A percentile compares a stretch with the other conserved stretches of the same genome.
These are phyloP conservation scores for Aphidius gifuensis DNA, from an alignment of 1,140 invertebrate species.

Conservation along the genomic window DNA sequence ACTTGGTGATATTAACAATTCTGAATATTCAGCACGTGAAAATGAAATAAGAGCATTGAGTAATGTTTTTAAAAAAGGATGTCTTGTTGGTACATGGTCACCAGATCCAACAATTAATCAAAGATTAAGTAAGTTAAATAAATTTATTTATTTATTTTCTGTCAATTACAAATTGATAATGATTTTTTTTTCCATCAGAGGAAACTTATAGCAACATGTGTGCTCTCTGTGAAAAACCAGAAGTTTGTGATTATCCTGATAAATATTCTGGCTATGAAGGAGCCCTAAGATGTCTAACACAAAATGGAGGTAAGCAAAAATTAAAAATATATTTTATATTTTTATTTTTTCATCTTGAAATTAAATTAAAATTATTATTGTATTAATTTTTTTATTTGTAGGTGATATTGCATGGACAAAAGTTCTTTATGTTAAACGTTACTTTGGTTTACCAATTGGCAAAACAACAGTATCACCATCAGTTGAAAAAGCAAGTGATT, in stretches of 20 bases:
- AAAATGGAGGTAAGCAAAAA: slow-evolving; percentile 58
- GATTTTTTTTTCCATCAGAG: slow-evolving; percentile 46
- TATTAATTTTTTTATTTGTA: too few species aligned
- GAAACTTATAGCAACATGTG: slow-evolving; percentile 71
- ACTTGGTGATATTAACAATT: slow-evolving; percentile 64
- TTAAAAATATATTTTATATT: too few species aligned
- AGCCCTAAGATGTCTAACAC: slow-evolving; percentile 74
- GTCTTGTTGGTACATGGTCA: slow-evolving; percentile 77
- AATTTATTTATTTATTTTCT: neutral
- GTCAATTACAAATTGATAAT: neutral
- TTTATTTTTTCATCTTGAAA: too few species aligned
- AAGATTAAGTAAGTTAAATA: slow-evolving; percentile 62
- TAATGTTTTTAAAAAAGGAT: slow-evolving; percentile 71
- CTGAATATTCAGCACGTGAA: slow-evolving; percentile 67
- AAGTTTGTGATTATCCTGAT: slow-evolving; percentile 77
- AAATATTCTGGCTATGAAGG: slow-evolving; percentile 80
- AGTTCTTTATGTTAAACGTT: slow-evolving; percentile 72
- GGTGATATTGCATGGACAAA: slow-evolving; percentile 81
- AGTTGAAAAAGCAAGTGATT: slow-evolving; percentile 60
- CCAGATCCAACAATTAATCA: slow-evolving; percentile 67
- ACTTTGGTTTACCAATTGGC: slow-evolving; percentile 67
- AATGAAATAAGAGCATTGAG: slow-evolving; percentile 72
- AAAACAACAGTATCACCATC: slow-evolving; percentile 51
- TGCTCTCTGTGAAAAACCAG: slow-evolving; percentile 68
- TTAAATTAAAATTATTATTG: too few species aligned